phyloP scores from a whole-genome alignment of 2,113 vertebrate genomes.

The Odontophorus gujanensis region DNA sequence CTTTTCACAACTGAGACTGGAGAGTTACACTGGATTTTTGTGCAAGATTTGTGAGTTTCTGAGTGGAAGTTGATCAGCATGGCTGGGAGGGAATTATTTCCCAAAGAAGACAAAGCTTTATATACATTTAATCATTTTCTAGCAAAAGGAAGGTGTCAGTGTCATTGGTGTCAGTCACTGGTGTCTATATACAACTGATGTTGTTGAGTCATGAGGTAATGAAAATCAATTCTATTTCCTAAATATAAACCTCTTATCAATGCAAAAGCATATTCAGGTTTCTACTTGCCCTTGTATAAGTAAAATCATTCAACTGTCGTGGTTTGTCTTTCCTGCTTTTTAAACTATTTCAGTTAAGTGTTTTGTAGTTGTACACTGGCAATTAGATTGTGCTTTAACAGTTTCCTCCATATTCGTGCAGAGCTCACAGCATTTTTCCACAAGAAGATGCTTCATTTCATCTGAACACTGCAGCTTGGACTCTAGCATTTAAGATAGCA shows the following conservation, averaged over 20 bases:
- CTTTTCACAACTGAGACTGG: neutral
- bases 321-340: neutral
- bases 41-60: neutral
- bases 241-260: neutral
- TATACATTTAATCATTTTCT: neutral
- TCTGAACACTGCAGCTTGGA: neutral
- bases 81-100: neutral
- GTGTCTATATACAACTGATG: neutral
- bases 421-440: conserved; percentile 29
- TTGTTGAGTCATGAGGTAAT: neutral
- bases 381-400: conserved; percentile 54
- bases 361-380: conserved; percentile 29
- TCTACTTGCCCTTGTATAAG: neutral
- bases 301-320: neutral
- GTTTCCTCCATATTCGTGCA: conserved; percentile 21
- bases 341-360: neutral
- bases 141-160: neutral
- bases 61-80: neutral
- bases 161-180: neutral
- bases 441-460: neutral
- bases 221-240: neutral
- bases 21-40: neutral
- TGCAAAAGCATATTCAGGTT: neutral
- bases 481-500: neutral
- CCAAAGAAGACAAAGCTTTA: neutral